Base-by-base conservation (phyloP, 2,888 invertebrate species). In the Drosophila kanekoi region DNA sequence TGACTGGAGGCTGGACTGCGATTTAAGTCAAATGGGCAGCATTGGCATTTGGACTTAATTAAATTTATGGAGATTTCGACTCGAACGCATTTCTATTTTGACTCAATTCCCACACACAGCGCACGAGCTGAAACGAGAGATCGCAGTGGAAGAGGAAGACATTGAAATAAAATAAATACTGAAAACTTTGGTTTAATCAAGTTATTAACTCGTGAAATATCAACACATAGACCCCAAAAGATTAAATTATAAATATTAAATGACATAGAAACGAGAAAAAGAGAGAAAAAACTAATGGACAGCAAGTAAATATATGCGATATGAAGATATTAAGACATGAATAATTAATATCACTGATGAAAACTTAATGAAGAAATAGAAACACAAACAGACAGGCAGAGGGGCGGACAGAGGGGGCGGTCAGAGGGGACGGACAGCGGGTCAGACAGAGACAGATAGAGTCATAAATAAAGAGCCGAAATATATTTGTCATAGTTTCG, bases 401-500 rank as follows among this genome's bases (percentile, higher is more conserved):
- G 51, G 11, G 20, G 5, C 0, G 10, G 37, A n/a, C n/a, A n/a
- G 20, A 14, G 10, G 33, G 2, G n/a, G n/a, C n/a, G n/a, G n/a
- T n/a, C n/a, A n/a, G 49, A 13, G 51, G 51, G 51, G 38, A 1
- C 49, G 16, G 28, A 8, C 8, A 28, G 28, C 28, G 28, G 8
- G 28, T 8, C 44, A 49, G 13, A 45, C 13, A 20, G 47, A 48
- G 8, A 37, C 16, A 20, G 6, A 40, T 18, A 45, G 49, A 16
- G 65, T 52, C 20, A 77, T 48, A 72, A 77, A 72, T 72, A 74
- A 79, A 64, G 61, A 75, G 74, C 68, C 77, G 77, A 90, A 86
- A 87, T 82, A 82, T 84, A 90, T 90, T 90, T 90, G 90, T 90
- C 90, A 90, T 87, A 87, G 90, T 87, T 84, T 82, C 72, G 62